A percentile compares a stretch with the other conserved stretches of the same genome.
Conservation (phyloP, 2,888 invertebrate species). For the Pyrgus malvae region DNA sequence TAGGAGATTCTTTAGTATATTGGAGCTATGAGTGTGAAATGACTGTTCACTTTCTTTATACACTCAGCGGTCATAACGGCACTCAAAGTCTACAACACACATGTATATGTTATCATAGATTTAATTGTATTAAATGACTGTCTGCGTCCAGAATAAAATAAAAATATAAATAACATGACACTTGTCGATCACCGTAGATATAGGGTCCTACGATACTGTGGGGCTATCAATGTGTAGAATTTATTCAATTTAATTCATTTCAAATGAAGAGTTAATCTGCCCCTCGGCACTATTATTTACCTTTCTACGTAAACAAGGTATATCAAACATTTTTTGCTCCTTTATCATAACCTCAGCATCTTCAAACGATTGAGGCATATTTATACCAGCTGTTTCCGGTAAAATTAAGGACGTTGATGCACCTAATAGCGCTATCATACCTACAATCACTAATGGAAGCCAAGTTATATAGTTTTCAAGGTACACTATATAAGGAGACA, state of each 20-base stretch:
- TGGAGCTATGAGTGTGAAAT: no score
- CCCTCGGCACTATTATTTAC: constrained; percentile 22
- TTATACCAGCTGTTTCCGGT: constrained; percentile 61
- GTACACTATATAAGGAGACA: constrained; percentile 65
- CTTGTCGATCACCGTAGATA: no score
- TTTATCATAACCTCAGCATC: constrained; percentile 55
- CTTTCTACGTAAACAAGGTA: constrained; percentile 47
- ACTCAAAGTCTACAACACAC: no score
- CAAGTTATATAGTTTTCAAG: constrained; percentile 49
- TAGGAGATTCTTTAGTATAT: no score
- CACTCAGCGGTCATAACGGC: no score
- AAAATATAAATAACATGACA: no score
- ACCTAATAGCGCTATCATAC: constrained; percentile 42
- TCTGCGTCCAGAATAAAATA: no score
- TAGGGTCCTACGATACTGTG: no score
- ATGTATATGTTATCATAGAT: no score
- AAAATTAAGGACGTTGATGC: constrained; percentile 47
- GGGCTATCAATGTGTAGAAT: no score
- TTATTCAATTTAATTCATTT: constrained; percentile 32
- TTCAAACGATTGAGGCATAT: constrained; percentile 66
- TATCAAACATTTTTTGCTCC: constrained; percentile 49
- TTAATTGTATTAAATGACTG: no score
- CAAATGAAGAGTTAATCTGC: constrained; percentile 36
- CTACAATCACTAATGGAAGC: constrained; percentile 57
- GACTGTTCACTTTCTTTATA: no score